Base-by-base conservation (phyloP, 2,888 invertebrate species). In the Heterodera filipjevi region DNA sequence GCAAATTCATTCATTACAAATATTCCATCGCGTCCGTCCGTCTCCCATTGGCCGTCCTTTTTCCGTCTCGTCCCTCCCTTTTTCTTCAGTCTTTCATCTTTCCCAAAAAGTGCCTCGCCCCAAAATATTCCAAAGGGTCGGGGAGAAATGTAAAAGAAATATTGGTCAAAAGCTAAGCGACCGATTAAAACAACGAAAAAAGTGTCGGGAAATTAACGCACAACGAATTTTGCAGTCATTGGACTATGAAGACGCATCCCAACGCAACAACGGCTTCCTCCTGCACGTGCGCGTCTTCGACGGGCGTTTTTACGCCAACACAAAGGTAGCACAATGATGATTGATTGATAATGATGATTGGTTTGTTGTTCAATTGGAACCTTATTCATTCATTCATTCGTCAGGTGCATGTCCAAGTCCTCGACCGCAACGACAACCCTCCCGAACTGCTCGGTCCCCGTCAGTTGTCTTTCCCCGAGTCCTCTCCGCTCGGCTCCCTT, bases 391-490 rank as follows among this genome's bases (percentile, higher is more conserved):
- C n/a, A 22, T 59, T 59, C 27, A n/a, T 6, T 27, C 0, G 32
- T 22, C 95, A 95, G 94, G 95, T 96, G 79, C 94, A 94, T 82
- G 95, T 96, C 46, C 94, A 94, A 89, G 92, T 99, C 80, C 92
- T 94, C 81, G 98, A 98, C 90, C 95, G 96, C 68, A 98, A 98
- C 91, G 97, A 98, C 92, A 97, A 97, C 92, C 95, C 95, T 90
- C 97, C 97, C 8, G 94, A 59, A 32, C 49, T 79, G 94, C 91
- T 94, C 94, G 6, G 93, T 33, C 66, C 71, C 70, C 66, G 70
- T 35, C 68, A 80, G 84, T 46, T 77, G 66, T 33, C 70, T 27
- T 46, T 79, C 39, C n/a, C 39, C 66, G 95, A 96, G 90, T 95
- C 95, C 2, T 93, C 94, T 89, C 93, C 95, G 77, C 96, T 95